Evolutionary conservation across 2,888 invertebrate species (phyloP), one percentile per base, ranked within the genome.

Genomic region (Andrena chrysosceles): DNA sequence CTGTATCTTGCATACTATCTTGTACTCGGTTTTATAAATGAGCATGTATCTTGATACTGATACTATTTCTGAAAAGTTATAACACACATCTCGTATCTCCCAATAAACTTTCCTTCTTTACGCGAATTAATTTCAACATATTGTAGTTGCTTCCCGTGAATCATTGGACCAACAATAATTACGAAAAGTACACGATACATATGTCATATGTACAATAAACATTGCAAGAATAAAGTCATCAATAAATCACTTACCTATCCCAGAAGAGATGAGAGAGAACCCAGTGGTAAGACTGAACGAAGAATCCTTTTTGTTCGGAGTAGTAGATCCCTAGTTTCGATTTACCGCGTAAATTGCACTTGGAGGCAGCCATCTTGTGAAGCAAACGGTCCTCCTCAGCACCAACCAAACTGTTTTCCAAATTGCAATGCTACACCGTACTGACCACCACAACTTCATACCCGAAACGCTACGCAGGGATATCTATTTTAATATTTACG

Each of bases 291-390:
- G n/a, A 62, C 0, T n/a, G 6, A 31, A 20, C 31, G 33, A 33
- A 5, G 33, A 26, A n/a, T 31, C 26, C 8, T 8, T 62, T n/a
- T 29, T 16, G 2, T 59, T 3, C 56, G 6, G 16, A 10, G 2
- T 0, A 10, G 4, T 48, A 10, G 16, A 29, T 64, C 6, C 20
- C 13, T 4, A 13, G 20, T 62, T 82, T 71, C 13, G 56, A 54
- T 31, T 76, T 81, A 31, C 69, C 70, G 76, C 82, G 64, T 52
- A 13, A 20, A 4, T 6, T 29, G 10, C 2, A 59, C 66, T 16
- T 26, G 31, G 10, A 66, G 73, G 78, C 23, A 60, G 83, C 82
- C 83, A 83, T 83, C 83, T 83, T 69, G 63, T 52, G 56, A 64
- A 13, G 2, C 2, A 3, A 6, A n/a, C 3, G 42, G 16, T 8